Evolutionary conservation across 1,140 invertebrate genomes (phyloP).

Genomic region (Drosophila bifasciata): DNA sequence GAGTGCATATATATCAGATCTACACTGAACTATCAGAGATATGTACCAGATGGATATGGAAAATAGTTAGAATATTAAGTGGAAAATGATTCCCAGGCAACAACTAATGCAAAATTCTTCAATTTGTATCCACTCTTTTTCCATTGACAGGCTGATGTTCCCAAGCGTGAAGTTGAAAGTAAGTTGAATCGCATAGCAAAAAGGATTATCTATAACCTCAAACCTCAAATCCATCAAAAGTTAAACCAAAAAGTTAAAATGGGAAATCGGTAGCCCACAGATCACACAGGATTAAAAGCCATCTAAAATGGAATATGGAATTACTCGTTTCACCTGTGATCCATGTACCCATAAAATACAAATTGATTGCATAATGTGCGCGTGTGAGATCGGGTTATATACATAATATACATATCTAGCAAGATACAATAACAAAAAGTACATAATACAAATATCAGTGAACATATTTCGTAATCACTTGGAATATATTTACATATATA

Average conservation of each 20-base stretch:
- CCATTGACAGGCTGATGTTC: slow-evolving; percentile 80
- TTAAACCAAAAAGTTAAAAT: slow-evolving; percentile 14
- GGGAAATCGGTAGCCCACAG: neutral
- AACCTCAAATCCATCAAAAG: slow-evolving; percentile 56
- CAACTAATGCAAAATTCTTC: slow-evolving; percentile 35
- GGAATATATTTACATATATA: slow-evolving; percentile 29
- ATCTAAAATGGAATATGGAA: neutral
- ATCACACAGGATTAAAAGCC: slow-evolving; percentile 27
- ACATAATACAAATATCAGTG: slow-evolving; percentile 32
- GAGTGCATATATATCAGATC: slow-evolving; percentile 71
- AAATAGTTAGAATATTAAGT: neutral
- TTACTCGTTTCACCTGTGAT: too few relatives aligned
- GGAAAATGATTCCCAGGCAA: slow-evolving; percentile 1
- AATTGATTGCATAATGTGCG: slow-evolving; percentile 75
- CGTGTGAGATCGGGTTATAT: slow-evolving; percentile 57
- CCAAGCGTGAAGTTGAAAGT: slow-evolving; percentile 84
- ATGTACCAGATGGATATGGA: too few relatives aligned
- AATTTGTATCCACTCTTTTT: slow-evolving; percentile 52
- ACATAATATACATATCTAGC: slow-evolving; percentile 28
- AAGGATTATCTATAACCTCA: slow-evolving; percentile 80
- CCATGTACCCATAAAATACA: slow-evolving; percentile 10
- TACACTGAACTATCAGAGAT: too few relatives aligned
- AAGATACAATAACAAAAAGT: slow-evolving; percentile 20
- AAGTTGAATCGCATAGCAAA: slow-evolving; percentile 59
- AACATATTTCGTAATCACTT: slow-evolving; percentile 74